phyloP scores from a whole-genome alignment of 2,888 invertebrate species.

The Harpagoxenus sublaevis region DNA sequence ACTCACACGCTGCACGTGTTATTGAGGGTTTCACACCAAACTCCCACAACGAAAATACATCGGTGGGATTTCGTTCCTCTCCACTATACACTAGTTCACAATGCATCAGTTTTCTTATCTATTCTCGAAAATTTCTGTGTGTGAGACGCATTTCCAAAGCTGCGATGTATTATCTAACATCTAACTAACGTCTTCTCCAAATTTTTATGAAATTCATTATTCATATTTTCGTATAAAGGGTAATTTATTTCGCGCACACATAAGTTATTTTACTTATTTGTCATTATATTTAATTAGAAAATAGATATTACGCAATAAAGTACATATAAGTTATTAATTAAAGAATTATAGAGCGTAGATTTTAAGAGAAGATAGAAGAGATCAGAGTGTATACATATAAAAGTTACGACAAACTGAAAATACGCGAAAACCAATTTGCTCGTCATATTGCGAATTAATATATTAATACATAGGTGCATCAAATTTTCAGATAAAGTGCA shows the following conservation, averaged over 20 bases:
- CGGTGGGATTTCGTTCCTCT: slow-evolving; percentile 10
- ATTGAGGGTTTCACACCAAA: slow-evolving; percentile 68
- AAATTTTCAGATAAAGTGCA: background rate
- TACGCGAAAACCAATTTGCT: background rate
- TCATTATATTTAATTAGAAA: background rate
- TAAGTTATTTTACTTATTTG: background rate
- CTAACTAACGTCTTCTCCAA: background rate
- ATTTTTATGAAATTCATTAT: slow-evolving; percentile 61
- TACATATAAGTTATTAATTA: background rate
- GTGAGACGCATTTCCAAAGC: slow-evolving; percentile 13
- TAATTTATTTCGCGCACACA: background rate
- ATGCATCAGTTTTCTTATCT: slow-evolving; percentile 5
- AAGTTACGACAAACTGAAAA: background rate
- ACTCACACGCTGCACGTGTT: slow-evolving; percentile 64
- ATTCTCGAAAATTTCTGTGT: background rate
- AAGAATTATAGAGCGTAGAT: background rate
- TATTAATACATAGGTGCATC: slow-evolving; percentile 1
- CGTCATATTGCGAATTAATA: slow-evolving; percentile 2
- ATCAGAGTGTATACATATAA: background rate
- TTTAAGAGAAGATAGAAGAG: background rate
- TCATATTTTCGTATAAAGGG: background rate
- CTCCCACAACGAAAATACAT: slow-evolving; percentile 11
- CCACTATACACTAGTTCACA: background rate
- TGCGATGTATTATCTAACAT: background rate
- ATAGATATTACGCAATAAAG: background rate